phyloP scores from a whole-genome alignment of 2,888 invertebrate genomes.

The Drosophila aldrichi region DNA sequence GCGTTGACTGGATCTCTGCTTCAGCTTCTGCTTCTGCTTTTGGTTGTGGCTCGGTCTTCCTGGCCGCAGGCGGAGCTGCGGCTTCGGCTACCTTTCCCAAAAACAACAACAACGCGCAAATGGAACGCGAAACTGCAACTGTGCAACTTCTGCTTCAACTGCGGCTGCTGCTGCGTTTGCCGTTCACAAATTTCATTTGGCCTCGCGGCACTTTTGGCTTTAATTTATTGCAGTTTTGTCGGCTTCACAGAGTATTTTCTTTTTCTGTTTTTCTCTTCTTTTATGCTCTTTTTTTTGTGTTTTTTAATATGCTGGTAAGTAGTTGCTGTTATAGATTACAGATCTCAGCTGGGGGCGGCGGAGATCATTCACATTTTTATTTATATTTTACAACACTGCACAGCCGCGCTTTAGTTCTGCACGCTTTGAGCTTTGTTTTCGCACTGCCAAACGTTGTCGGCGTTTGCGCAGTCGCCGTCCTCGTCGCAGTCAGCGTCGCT shows the following conservation, averaged over 20 bases:
- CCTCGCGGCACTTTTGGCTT: conserved; percentile 72
- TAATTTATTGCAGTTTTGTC: conserved; percentile 83
- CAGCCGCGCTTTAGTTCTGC: conserved; percentile 69
- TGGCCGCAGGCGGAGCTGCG: conserved; percentile 55
- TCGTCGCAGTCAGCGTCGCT: conserved; percentile 15
- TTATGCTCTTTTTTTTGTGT: neutral
- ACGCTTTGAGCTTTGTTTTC: conserved; percentile 81
- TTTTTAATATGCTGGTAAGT: conserved; percentile 45
- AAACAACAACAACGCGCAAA: conserved; percentile 41
- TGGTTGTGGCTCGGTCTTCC: conserved; percentile 41
- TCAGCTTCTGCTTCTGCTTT: conserved; percentile 9
- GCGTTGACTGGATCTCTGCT: conserved; percentile 15
- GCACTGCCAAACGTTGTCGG: conserved; percentile 71
- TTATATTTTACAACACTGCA: conserved; percentile 37
- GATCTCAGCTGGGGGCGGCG: conserved; percentile 23
- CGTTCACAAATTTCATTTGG: conserved; percentile 63
- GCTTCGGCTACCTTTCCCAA: conserved; percentile 58
- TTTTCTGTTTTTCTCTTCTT: neutral
- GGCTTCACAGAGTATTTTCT: conserved; percentile 62
- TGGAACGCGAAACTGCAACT: conserved; percentile 80
- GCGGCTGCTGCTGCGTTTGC: conserved; percentile 27
- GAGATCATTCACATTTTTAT: conserved; percentile 27
- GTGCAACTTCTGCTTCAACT: conserved; percentile 59
- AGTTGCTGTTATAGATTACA: conserved; percentile 35
- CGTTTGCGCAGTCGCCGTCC: conserved; percentile 40